Base-by-base conservation (phyloP, 2,888 invertebrate species). In the Sesia apiformis region DNA sequence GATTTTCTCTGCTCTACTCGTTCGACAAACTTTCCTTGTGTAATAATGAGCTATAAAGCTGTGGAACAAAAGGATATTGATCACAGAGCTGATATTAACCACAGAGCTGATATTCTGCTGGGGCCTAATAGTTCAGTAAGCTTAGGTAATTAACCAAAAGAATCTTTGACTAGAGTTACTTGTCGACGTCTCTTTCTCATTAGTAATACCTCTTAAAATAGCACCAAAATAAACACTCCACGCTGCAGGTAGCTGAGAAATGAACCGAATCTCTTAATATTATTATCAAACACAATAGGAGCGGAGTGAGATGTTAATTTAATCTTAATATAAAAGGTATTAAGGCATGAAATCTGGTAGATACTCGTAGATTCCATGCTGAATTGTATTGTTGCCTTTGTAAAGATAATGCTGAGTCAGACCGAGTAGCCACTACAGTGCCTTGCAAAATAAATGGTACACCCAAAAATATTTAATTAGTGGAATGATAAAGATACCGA, bases 191-290 rank as follows among this genome's bases (percentile, higher is more conserved):
- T 23, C 23, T 2, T 23, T 42, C 7, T 50, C 38, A 38, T 50
- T 50, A 50, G 38, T 50, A 50, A 50, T 39, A 50, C 39, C 38
- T 50, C 38, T 50, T 7, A 23, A 46, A 23, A 46, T 39, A 50
- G 4, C 38, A 49, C 53, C 38, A 66, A 59, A 58, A 60, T 58
- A 61, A 59, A 57, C 55, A 50, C 38, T 50, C 7, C 39, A 39
- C 60, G 57, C 57, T 58, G 59, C 74, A 76, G 78, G 78, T 79
- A 79, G 78, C 78, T 40, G 56, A 52, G 52, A 59, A 63, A 70
- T 67, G 64, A 70, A 68, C 46, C 6, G n/a, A 46, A 46, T 46
- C n/a, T 46, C 46, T 46, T 8, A 46, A 46, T 46, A 23, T 46
- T 46, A 23, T 46, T 46, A 46, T 8, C 46, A 46, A 46, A 46